Base-by-base conservation (phyloP, 2,113 vertebrate species). In the Bubo bubo region DNA sequence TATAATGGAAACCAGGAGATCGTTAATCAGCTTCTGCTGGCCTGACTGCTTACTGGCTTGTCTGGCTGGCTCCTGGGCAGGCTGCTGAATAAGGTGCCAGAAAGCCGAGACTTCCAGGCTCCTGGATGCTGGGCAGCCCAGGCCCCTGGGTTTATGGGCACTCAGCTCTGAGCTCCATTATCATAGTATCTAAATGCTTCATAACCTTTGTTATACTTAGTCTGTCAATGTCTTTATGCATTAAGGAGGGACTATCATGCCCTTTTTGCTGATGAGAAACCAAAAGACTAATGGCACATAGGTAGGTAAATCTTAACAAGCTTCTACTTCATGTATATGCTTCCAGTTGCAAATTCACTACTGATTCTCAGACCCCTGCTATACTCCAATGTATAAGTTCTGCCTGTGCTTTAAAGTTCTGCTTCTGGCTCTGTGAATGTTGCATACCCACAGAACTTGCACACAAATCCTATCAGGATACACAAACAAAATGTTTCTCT, bases 131-230 rank as follows among this genome's bases (percentile, higher is more conserved):
- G 89, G 77, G 89, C 91, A 93, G 80, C 64, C 34, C 86, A 71
- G 72, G 56, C 72, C 77, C 80, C 91, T 49, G 73, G 60, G 56
- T 79, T 86, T 89, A 80, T 55, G 81, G 77, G 62, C 74, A 71
- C 66, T 95, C 84, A 75, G 56, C 86, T 79, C 84, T 81, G 56
- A 94, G 56, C 52, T 95, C 67, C 90, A 83, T 93, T 96, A 96
- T 81, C 87, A 75, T 35, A 37, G 14, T 17, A 70, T 71, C 67
- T 88, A 86, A 97, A 87, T 85, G 68, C 87, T 90, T 73, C 66
- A 82, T 37, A 82, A 62, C 49, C 60, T 93, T 59, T 55, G 17
- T 76, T 76, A 14, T 50, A 26, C 74, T 84, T 60, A 19, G 47
- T 84, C 91, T 79, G 56, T 76, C 73, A 39, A 18, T 58, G 66